phyloP scores from a whole-genome alignment of 2,888 invertebrate genomes.

The Mesoligia furuncula region DNA sequence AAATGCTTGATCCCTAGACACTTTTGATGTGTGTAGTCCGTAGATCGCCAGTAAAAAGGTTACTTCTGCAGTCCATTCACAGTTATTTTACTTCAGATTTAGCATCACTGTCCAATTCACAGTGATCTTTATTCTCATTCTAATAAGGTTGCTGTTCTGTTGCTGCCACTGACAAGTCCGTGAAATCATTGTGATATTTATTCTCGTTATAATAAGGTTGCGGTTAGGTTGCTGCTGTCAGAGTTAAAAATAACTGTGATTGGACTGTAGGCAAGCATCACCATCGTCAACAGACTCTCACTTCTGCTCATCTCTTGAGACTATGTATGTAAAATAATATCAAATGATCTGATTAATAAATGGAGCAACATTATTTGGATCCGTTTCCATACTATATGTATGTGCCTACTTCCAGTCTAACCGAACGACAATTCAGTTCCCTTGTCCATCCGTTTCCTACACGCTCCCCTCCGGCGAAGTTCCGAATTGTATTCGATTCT shows the following conservation, averaged over 20 bases:
- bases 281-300: not conserved
- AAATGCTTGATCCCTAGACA: too few species aligned
- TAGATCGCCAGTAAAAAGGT: not conserved
- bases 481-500: constrained; percentile 23
- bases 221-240: not conserved
- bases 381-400: not conserved
- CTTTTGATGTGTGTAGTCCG: too few species aligned
- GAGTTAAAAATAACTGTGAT: too few species aligned
- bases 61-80: too few species aligned
- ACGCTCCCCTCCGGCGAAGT: constrained; percentile 45
- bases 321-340: not conserved
- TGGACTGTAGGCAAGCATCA: not conserved
- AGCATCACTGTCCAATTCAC: too few species aligned
- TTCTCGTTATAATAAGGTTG: not conserved
- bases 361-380: constrained; percentile 3
- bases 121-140: too few species aligned
- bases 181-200: not conserved
- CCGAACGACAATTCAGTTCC: constrained; percentile 52
- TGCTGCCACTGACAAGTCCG: not conserved
- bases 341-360: not conserved
- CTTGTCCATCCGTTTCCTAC: constrained; percentile 52
- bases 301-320: not conserved
- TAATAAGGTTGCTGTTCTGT: not conserved
- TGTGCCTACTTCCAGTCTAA: constrained; percentile 5
- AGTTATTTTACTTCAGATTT: too few species aligned